phyloP scores from a whole-genome alignment of 2,797 vertebrate species.

The Tapera naevia region DNA sequence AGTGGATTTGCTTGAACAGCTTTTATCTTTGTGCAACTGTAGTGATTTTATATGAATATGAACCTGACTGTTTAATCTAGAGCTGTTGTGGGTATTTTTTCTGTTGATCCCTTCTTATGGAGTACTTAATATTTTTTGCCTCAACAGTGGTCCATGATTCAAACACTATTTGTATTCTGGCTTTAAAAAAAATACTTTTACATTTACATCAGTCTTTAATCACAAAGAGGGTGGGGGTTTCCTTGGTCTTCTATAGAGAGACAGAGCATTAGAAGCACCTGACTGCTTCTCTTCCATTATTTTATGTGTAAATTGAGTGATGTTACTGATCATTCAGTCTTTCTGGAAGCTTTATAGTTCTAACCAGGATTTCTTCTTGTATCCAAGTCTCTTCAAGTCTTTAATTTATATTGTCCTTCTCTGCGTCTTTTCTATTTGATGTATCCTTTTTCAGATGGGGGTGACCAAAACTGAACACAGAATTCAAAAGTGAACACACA shows the following conservation, averaged over 20 bases:
- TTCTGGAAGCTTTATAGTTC: conserved; percentile 15
- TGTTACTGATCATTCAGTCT: not conserved
- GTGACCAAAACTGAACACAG: conserved; percentile 67
- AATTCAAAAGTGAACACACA: conserved; percentile 69
- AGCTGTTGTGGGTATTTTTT: not conserved
- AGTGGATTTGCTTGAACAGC: not conserved
- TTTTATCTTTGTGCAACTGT: not conserved
- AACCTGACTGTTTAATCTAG: not conserved
- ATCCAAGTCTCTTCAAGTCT: not conserved
- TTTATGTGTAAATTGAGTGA: not conserved
- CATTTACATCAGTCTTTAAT: not conserved
- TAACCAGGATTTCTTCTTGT: conserved; percentile 44
- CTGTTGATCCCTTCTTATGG: not conserved
- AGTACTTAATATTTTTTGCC: not conserved
- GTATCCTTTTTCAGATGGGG: conserved; percentile 72
- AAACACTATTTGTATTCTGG: not conserved
- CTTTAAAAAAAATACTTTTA: not conserved
- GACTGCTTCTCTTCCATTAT: not conserved
- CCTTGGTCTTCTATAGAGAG: not conserved
- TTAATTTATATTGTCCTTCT: conserved; percentile 56
- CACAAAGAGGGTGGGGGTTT: not conserved
- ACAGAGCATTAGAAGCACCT: not conserved
- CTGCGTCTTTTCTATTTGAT: conserved; percentile 67
- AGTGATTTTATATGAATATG: not conserved
- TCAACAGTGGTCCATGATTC: not conserved